These are phyloP conservation scores for Bursaphelenchus mucronatus DNA, from an alignment of 1,140 invertebrate genomes.

Conservation along the genomic window DNA sequence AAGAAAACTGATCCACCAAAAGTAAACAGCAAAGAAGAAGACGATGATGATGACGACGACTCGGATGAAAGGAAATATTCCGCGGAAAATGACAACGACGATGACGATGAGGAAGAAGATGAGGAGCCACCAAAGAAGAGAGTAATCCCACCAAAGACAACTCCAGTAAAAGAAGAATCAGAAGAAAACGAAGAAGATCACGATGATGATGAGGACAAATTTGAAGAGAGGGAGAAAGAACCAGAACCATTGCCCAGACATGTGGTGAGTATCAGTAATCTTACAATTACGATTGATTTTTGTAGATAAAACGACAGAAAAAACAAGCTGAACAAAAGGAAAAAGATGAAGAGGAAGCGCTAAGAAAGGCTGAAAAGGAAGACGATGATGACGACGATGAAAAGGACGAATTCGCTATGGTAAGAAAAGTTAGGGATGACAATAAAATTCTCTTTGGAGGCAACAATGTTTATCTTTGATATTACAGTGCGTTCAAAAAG, in stretches of 20 bases:
- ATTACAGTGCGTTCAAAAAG: background rate
- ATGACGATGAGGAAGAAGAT: constrained; percentile 28
- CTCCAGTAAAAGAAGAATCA: constrained; percentile 42
- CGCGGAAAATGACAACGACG: constrained; percentile 66
- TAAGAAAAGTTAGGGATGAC: background rate
- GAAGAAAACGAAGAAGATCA: constrained; percentile 56
- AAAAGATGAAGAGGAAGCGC: constrained; percentile 42
- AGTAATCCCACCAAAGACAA: constrained; percentile 41
- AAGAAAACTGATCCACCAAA: constrained; percentile 15
- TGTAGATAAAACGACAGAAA: constrained; percentile 18
- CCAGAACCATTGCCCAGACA: constrained; percentile 1
- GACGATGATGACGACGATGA: constrained; percentile 22
- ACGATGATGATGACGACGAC: constrained; percentile 18
- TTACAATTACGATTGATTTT: too few relatives aligned
- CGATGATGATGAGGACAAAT: constrained; percentile 58
- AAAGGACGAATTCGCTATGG: constrained; percentile 1
- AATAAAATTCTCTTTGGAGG: background rate
- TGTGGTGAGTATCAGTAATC: too few relatives aligned
- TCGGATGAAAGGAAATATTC: constrained; percentile 64
- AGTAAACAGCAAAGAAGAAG: background rate
- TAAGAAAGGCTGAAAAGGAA: constrained; percentile 20
- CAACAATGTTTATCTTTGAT: background rate
- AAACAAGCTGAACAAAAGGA: constrained; percentile 46
- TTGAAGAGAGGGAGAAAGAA: constrained; percentile 9
- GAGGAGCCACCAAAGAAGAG: constrained; percentile 20